A percentile compares a stretch with the other conserved stretches of the same genome.
These are phyloP conservation scores for Lineus longissimus DNA, from an alignment of 1,140 invertebrate species.

Conservation along the genomic window DNA sequence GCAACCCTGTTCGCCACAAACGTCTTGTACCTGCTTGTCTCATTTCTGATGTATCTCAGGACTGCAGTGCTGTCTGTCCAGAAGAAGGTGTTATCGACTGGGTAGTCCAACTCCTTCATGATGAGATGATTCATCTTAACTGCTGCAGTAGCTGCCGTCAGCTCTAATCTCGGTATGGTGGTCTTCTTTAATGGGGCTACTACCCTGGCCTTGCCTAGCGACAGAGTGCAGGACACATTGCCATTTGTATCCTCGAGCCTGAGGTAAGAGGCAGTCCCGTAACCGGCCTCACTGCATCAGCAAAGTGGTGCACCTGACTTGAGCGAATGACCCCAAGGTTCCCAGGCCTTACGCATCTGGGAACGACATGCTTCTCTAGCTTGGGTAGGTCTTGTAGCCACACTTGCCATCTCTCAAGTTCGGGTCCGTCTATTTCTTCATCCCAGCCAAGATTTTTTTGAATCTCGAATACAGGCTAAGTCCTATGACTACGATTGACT, in stretches of 20 bases:
- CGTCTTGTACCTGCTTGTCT: conserved; percentile 3
- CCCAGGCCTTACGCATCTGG: too few species aligned
- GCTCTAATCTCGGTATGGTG: not conserved
- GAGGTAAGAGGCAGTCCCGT: not conserved
- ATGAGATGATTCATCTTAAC: not conserved
- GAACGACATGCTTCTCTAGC: too few species aligned
- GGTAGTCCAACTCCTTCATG: not conserved
- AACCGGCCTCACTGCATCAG: not conserved
- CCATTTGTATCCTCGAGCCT: not conserved
- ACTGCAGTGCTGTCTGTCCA: not conserved
- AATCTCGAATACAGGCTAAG: too few species aligned
- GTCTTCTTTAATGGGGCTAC: not conserved
- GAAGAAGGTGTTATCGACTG: not conserved
- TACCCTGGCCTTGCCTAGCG: not conserved
- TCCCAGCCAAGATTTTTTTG: too few species aligned
- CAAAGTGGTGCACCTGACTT: not conserved
- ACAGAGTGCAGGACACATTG: not conserved
- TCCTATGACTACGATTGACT: too few species aligned
- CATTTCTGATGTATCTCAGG: not conserved
- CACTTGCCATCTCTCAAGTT: too few species aligned
- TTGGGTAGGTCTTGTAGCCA: too few species aligned
- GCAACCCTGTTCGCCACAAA: conserved; percentile 9
- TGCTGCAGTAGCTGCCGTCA: not conserved
- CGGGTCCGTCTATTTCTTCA: too few species aligned
- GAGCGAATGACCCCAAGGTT: not conserved